These are phyloP conservation scores for Drosophila hamatofila DNA, from an alignment of 2,888 invertebrate species.

Conservation along the genomic window DNA sequence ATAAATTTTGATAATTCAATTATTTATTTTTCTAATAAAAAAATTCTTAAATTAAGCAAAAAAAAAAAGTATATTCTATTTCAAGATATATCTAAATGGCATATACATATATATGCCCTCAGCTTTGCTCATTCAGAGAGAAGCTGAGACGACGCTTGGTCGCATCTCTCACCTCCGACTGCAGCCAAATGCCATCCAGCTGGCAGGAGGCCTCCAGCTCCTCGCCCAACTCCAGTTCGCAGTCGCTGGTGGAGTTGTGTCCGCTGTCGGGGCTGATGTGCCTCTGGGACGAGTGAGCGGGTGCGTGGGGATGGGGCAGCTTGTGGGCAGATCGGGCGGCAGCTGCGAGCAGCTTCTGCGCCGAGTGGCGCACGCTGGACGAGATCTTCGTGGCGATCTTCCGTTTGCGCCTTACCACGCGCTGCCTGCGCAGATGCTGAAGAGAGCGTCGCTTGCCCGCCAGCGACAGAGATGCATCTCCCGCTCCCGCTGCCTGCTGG, in stretches of 20 bases:
- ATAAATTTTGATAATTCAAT: constrained; percentile 17
- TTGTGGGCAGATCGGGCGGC: constrained; percentile 50
- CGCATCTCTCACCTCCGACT: constrained; percentile 53
- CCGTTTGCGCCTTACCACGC: constrained; percentile 83
- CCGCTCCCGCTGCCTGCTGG: constrained; percentile 35
- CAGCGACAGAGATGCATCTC: neutral
- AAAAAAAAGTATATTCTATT: constrained; percentile 44
- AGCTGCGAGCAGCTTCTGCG: constrained; percentile 72
- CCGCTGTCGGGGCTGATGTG: constrained; percentile 84
- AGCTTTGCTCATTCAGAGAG: constrained; percentile 48
- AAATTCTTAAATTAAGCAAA: constrained; percentile 38
- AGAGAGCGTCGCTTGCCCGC: constrained; percentile 39
- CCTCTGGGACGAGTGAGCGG: neutral
- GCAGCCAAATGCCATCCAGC: constrained; percentile 64
- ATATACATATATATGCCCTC: constrained; percentile 20
- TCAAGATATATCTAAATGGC: neutral
- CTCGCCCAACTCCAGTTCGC: constrained; percentile 53
- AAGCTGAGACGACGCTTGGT: constrained; percentile 76
- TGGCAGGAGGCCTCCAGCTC: constrained; percentile 60
- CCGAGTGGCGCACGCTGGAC: constrained; percentile 76
- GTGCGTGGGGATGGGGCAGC: constrained; percentile 17
- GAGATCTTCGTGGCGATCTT: constrained; percentile 71
- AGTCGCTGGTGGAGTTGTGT: constrained; percentile 82
- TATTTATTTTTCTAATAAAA: constrained; percentile 49
- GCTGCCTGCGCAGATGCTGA: constrained; percentile 79